Evolutionary conservation across 2,797 vertebrate species (phyloP), one percentile per base, ranked within the genome.

Genomic region (Peromyscus attwateri): DNA sequence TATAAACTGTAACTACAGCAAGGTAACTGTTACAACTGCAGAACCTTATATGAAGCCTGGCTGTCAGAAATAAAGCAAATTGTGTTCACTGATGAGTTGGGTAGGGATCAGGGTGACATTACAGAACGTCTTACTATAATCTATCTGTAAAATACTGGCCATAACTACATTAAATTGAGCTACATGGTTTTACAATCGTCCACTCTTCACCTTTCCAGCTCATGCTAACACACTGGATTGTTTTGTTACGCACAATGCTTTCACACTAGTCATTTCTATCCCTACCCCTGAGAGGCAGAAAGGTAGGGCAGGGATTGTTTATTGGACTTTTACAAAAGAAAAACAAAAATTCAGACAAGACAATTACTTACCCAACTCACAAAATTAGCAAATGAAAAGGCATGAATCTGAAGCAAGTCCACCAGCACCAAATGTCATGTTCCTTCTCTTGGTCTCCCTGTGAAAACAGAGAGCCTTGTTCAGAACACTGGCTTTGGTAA

Each of bases 351-450:
- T 64, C 80, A 73, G 37, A 88, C 10, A 87, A 37, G 37, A 88
- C 21, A 93, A 49, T 60, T 71, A 96, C 92, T 97, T 96, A 96
- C 90, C 87, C 62, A 95, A 93, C 79, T 91, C 87, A 95, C 46
- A 64, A 84, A 85, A 93, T 91, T 68, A 93, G 57, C 79, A 83
- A 87, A 49, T 91, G 57, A 92, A 52, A 62, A n/a, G 81, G n/a
- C 49, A 92, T 46, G 83, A 25, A 87, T 66, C 68, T 82, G 80
- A 97, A 95, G 46, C 34, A 68, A 81, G 66, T 83, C 66, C 23
- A 73, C 68, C 43, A 40, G 9, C 31, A 94, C 83, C 79, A 96
- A 94, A 87, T 37, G 79, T 82, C 92, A 85, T 79, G 62, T 40
- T 94, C 40, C 95, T 96, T 75, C 70, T 8, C 29, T 16, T 19